phyloP scores from a whole-genome alignment of 1,140 invertebrate genomes.

The Cyrtorhinus lividipennis region DNA sequence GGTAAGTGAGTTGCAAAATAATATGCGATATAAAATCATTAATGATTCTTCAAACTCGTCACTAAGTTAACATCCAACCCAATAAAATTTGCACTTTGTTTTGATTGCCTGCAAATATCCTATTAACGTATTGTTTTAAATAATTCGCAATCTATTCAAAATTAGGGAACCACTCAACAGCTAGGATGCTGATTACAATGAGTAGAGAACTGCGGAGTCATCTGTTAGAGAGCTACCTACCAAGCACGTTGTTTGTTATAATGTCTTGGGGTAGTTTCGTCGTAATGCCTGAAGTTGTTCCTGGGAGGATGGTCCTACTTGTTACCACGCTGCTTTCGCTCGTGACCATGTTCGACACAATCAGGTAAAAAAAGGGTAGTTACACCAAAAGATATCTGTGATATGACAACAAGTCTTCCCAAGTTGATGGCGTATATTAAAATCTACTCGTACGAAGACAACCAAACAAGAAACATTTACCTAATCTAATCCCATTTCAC shows the following conservation, averaged over 20 bases:
- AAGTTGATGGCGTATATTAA: not conserved
- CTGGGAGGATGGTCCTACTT: slow-evolving; percentile 40
- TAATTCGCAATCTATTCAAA: too few relatives aligned
- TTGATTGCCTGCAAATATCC: not conserved
- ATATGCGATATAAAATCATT: not conserved
- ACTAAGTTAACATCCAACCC: not conserved
- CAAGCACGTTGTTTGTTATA: slow-evolving; percentile 44
- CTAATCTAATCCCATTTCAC: not conserved
- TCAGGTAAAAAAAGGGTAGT: slow-evolving; percentile 32
- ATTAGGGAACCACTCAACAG: slow-evolving; percentile 40
- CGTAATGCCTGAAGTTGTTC: slow-evolving; percentile 45
- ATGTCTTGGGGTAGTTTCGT: slow-evolving; percentile 51
- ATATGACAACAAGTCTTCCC: too few relatives aligned
- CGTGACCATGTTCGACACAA: slow-evolving; percentile 46
- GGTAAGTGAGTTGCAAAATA: slow-evolving; percentile 34
- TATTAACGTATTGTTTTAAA: too few relatives aligned
- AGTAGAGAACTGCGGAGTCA: slow-evolving; percentile 42
- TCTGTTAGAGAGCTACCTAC: slow-evolving; percentile 44
- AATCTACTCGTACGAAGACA: not conserved
- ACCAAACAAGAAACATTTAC: not conserved
- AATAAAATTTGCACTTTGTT: not conserved
- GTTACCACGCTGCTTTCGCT: slow-evolving; percentile 44
- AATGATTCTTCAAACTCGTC: not conserved
- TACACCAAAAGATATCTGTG: too few relatives aligned
- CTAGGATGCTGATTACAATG: slow-evolving; percentile 38